Evolutionary conservation across 2,888 invertebrate genomes (phyloP), one percentile per base, ranked within the genome.

Genomic region (Cactoblastis cactorum): DNA sequence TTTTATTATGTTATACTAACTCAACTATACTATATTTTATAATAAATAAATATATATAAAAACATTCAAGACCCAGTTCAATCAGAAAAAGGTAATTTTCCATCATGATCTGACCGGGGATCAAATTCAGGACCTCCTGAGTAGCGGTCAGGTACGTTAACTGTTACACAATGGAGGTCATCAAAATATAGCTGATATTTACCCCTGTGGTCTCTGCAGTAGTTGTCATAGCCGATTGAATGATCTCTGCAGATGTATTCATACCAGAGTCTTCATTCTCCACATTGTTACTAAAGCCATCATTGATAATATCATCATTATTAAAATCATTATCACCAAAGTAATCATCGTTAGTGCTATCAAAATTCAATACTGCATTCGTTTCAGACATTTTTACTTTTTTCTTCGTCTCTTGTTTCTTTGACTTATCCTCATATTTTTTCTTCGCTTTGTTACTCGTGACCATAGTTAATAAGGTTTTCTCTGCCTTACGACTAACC

Each of bases 261-360:
- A 32, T 32, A 8, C 8, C 28, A 28, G 8, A 12, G 50, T 9
- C 53, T 49, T 28, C 28, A 28, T 28, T 28, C 1, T 9, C 9
- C 50, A 66, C 62, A 9, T 74, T 64, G 28, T 70, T 66, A 6
- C 71, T 68, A 41, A 66, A 72, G 39, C 67, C 67, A 12, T 76
- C 71, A 0, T 59, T 55, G 14, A 54, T 66, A 5, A 61, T 52
- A 43, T 67, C 62, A 22, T 66, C 37, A 63, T n/a, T 57, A 58
- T 12, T 8, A 0, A 58, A 69, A n/a, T 67, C 60, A 11, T 61
- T 56, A 8, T 62, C 32, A 56, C 49, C 15, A 22, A 12, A 35
- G 58, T 58, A 33, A 6, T 58, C 35, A 39, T 55, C 22, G 45
- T 62, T 3, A 51, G 47, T 55, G 4, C 51, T 45, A 54, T 65